These are phyloP conservation scores for Choreutis nemorana DNA, from an alignment of 2,888 invertebrate genomes.

Conservation along the genomic window DNA sequence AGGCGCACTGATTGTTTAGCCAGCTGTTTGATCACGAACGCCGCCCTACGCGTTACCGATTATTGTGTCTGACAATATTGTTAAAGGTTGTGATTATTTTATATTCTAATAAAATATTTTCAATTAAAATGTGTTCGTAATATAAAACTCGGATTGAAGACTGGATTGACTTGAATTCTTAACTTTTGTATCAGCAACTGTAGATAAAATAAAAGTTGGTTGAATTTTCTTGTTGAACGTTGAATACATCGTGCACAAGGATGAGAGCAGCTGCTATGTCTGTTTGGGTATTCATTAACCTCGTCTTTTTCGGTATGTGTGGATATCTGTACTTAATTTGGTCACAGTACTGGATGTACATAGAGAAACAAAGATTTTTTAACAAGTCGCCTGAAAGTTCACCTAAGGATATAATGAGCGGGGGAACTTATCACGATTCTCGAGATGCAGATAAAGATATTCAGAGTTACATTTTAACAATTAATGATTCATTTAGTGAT, in stretches of 20 bases:
- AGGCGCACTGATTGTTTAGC: conserved; percentile 4
- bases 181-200: no score
- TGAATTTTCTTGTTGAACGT: no score
- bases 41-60: conserved; percentile 1
- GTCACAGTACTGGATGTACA: conserved; percentile 75
- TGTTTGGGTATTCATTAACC: conserved; percentile 76
- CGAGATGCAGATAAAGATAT: no score
- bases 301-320: conserved; percentile 75
- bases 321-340: conserved; percentile 76
- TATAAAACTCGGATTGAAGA: conserved; percentile 3
- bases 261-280: conserved; percentile 74
- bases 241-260: no score
- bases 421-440: no score
- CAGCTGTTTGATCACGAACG: conserved; percentile 3
- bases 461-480: no score
- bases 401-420: conserved; percentile 11
- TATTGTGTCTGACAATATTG: conserved; percentile 1
- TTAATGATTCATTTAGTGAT: no score
- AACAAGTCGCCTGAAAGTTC: conserved; percentile 28
- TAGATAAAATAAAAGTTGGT: no score
- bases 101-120: conserved; percentile 1
- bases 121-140: neutral
- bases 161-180: conserved; percentile 12
- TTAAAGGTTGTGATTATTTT: conserved; percentile 2
- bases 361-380: conserved; percentile 62